These are phyloP conservation scores for Falcunculus frontatus DNA, from an alignment of 2,113 vertebrate genomes.

Conservation along the genomic window DNA sequence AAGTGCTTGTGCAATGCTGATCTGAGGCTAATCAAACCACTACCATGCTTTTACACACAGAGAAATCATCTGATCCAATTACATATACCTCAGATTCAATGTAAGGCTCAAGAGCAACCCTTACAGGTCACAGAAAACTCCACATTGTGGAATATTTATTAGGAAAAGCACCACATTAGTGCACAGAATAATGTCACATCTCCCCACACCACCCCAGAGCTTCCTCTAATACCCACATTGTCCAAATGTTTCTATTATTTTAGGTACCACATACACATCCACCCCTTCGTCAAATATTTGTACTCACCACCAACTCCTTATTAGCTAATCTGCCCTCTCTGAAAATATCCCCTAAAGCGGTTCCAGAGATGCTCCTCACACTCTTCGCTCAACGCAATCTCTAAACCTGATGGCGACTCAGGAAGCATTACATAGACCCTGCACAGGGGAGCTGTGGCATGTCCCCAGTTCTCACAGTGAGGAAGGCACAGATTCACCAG, in stretches of 20 bases:
- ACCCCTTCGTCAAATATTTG: background rate
- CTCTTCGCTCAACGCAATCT: accelerated
- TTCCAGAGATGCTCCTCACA: background rate
- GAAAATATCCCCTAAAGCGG: accelerated
- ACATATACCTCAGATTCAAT: background rate
- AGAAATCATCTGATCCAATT: background rate
- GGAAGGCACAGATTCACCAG: background rate
- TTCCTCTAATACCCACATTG: background rate
- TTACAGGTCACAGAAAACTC: background rate
- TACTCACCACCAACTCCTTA: slow-evolving; percentile 15
- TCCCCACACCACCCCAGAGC: background rate
- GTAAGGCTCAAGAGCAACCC: background rate
- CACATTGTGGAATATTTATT: background rate
- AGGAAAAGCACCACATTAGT: background rate
- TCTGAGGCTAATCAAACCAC: background rate
- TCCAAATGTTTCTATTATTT: background rate
- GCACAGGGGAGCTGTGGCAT: background rate
- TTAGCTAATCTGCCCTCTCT: background rate
- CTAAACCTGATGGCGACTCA: background rate
- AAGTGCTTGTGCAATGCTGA: background rate
- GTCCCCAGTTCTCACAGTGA: background rate
- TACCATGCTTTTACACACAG: background rate
- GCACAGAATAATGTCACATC: background rate
- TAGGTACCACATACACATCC: background rate
- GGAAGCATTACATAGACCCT: background rate